Conservation (phyloP, 2,113 vertebrate genomes). For the Hippolais icterina region DNA sequence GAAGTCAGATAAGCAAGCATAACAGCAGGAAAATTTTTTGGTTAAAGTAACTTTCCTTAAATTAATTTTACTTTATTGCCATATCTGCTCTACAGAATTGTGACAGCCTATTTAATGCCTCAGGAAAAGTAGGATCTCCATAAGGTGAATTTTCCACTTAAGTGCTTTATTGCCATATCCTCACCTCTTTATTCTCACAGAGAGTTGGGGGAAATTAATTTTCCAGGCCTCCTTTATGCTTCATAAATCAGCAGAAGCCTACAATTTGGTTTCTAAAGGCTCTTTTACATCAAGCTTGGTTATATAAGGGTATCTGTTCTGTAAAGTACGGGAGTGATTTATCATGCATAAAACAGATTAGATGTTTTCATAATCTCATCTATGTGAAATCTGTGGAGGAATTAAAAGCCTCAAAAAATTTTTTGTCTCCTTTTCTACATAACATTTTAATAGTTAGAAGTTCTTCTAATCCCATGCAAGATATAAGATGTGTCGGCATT, state of each 20-base stretch:
- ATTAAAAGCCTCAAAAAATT: not conserved
- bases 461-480: not conserved
- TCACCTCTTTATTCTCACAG: not conserved
- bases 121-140: not conserved
- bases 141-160: not conserved
- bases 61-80: not conserved
- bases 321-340: slow-evolving; percentile 17
- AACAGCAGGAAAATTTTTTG: not conserved
- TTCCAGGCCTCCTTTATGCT: not conserved
- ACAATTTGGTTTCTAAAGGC: not conserved
- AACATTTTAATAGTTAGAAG: not conserved
- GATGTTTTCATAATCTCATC: slow-evolving; percentile 39
- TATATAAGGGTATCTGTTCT: slow-evolving; percentile 36
- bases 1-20: not conserved
- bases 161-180: not conserved
- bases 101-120: not conserved
- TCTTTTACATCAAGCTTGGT: not conserved
- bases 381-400: not conserved
- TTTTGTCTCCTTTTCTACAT: not conserved
- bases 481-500: not conserved
- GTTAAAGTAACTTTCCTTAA: not conserved
- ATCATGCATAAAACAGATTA: slow-evolving; percentile 51
- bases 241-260: not conserved
- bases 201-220: not conserved
- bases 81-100: not conserved